Evolutionary conservation across 2,113 vertebrate species (phyloP).

Genomic region (rat (Rattus norvegicus)): GRCr8 NC_086039.1:93907001-93907500

Average conservation of each 20-base stretch:
- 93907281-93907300: constrained; percentile 87
- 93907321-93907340: constrained; percentile 88
- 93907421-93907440: constrained; percentile 87
- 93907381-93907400: constrained; percentile 88
- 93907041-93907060: constrained; percentile 87
- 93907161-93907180: constrained; percentile 88
- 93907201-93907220: constrained; percentile 87
- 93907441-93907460: constrained; percentile 87
- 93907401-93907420: constrained; percentile 90
- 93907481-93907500: constrained; percentile 87
- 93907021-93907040: constrained; percentile 87
- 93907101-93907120: constrained; percentile 88
- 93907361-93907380: constrained; percentile 91
- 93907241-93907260: constrained; percentile 86
- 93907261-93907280: constrained; percentile 89
- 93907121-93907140: constrained; percentile 89
- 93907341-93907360: constrained; percentile 89
- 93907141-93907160: constrained; percentile 86
- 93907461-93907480: constrained; percentile 89
- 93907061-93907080: constrained; percentile 88
- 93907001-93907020: constrained; percentile 88
- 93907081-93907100: constrained; percentile 88
- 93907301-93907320: constrained; percentile 84
- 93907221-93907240: constrained; percentile 87
- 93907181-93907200: constrained; percentile 86